Base-by-base conservation (phyloP, 92 coral and sea anemone species). In the Porites rus region DNA sequence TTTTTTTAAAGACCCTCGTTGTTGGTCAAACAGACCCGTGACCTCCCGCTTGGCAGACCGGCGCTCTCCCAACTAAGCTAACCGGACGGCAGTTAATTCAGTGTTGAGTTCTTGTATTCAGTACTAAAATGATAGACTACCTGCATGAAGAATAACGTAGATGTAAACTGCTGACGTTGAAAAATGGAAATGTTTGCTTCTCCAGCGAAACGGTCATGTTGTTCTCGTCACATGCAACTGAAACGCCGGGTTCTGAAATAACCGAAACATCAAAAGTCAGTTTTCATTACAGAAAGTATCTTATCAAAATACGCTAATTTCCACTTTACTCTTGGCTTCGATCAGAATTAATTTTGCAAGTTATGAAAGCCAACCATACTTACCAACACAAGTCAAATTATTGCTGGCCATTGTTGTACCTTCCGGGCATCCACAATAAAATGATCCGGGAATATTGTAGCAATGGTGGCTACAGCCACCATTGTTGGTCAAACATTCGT, bases 381-480 rank as follows among this genome's bases (percentile, higher is more conserved):
- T 72, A 87, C 88, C 91, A 28, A 53, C 11, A 66, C 91, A 88
- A 4, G 88, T 74, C 78, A 69, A 51, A 54, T 88, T 88, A 79
- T 82, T 85, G 4, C 52, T 21, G 51, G 76, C 72, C 91, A 88
- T 88, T 9, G 79, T 46, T 82, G 77, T 63, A n/a, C 88, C 88
- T 3, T 74, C 74, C 4, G 87, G 88, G 17, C 91, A 88, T 59
- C 76, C 87, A 53, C 91, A 88, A 73, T 88, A 88, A 75, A 73
- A 70, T 18, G 87, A 65, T 75, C 91, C 91, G 46, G 81, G 66
- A 24, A 82, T 38, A 18, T 88, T 88, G 80, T 72, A 76, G 69
- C 91, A 88, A 24, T 74, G 56, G 18, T 88, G 88, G 53, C 87
- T 81, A 52, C 91, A 88, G 17, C 91, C 91, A 20, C 91, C 91